Evolutionary conservation across 2,888 invertebrate genomes (phyloP).

Genomic region (Chalcis sispes): DNA sequence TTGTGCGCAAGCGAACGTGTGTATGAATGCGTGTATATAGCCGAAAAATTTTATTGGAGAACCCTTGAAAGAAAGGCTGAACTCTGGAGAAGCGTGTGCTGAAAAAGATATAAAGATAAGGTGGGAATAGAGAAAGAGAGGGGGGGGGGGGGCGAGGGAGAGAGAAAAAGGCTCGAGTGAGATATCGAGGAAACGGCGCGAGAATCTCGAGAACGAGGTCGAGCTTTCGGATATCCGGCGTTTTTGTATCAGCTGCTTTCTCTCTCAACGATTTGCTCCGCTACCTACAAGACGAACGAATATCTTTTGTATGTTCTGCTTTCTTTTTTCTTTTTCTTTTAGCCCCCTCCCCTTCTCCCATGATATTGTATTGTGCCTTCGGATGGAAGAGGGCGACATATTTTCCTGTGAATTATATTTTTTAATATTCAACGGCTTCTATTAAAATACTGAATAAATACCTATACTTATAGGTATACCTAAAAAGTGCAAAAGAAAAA

Average conservation of each 20-base stretch:
- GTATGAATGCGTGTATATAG: constrained; percentile 1
- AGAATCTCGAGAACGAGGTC: constrained; percentile 54
- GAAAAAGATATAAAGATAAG: constrained; percentile 55
- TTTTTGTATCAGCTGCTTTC: constrained; percentile 36
- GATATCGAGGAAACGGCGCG: constrained; percentile 48
- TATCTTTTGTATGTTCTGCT: neutral
- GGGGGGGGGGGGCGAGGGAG: constrained; percentile 9
- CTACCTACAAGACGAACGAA: constrained; percentile 1
- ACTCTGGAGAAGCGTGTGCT: constrained; percentile 45
- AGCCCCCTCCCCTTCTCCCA: no score
- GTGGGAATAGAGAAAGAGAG: constrained; percentile 1
- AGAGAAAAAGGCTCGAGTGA: constrained; percentile 10
- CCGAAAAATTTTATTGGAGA: constrained; percentile 46
- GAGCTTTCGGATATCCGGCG: constrained; percentile 50
- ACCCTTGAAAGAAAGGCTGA: constrained; percentile 43
- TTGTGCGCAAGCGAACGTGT: neutral
- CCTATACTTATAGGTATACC: no score
- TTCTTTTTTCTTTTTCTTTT: constrained; percentile 3
- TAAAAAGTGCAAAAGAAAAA: no score
- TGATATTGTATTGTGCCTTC: constrained; percentile 31
- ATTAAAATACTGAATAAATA: no score
- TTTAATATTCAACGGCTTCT: constrained; percentile 13
- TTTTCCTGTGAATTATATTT: constrained; percentile 10
- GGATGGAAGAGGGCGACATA: constrained; percentile 10
- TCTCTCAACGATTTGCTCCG: constrained; percentile 39